A percentile compares a stretch with the other conserved stretches of the same genome.
Evolutionary conservation across 2,113 vertebrate genomes (phyloP).

Genomic region (Rhinoptilus africanus): DNA sequence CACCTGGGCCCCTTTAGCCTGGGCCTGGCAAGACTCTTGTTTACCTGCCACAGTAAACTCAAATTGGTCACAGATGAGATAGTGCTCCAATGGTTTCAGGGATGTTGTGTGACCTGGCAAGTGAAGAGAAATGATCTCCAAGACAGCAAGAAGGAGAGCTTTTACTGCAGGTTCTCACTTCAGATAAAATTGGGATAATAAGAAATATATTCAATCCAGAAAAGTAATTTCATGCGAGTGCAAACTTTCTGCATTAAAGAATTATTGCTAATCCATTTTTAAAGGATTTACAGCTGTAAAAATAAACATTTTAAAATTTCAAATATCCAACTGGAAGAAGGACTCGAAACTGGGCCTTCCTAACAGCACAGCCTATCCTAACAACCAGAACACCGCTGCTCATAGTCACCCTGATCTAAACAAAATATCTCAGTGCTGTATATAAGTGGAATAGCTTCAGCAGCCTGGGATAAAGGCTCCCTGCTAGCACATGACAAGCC

Average conservation of each 20-base stretch:
- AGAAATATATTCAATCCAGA: background rate
- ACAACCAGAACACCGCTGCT: background rate
- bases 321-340: background rate
- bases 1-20: background rate
- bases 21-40: accelerated
- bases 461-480: background rate
- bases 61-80: background rate
- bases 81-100: background rate
- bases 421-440: background rate
- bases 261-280: background rate
- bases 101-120: background rate
- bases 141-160: background rate
- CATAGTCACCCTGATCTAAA: background rate
- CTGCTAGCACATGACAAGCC: background rate
- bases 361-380: background rate
- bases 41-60: background rate
- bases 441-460: background rate
- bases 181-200: background rate
- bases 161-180: background rate
- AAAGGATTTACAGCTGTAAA: background rate
- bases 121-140: background rate
- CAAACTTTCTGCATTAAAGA: background rate
- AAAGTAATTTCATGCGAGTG: background rate
- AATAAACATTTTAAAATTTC: background rate
- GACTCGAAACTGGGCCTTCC: background rate